These are phyloP conservation scores for Pangasius krempfi DNA, from an alignment of 2,797 vertebrate species.

Conservation along the genomic window DNA sequence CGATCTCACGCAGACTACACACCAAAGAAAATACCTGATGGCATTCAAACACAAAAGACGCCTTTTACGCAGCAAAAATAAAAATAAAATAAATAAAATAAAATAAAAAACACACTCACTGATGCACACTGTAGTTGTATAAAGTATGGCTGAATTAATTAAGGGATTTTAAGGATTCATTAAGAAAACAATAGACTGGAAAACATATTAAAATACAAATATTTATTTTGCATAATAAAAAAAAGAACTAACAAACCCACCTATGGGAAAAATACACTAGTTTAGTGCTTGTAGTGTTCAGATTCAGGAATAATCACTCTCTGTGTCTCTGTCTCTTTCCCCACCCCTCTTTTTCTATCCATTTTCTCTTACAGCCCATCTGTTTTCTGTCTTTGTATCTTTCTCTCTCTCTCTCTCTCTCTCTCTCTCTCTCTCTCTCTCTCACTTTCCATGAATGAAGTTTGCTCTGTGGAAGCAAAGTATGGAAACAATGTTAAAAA, in stretches of 20 bases:
- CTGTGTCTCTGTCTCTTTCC: neutral
- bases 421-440: neutral
- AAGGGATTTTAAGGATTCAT: neutral
- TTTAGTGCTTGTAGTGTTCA: neutral
- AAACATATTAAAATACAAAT: neutral
- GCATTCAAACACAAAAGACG: constrained; percentile 31
- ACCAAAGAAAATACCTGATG: constrained; percentile 41
- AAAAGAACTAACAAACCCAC: neutral
- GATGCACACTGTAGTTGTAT: neutral
- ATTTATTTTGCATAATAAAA: neutral
- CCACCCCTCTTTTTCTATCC: neutral
- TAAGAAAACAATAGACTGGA: neutral
- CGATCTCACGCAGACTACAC: constrained; percentile 30
- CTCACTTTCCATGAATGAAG: neutral
- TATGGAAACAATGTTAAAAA: neutral
- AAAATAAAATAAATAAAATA: neutral
- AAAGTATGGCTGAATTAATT: neutral
- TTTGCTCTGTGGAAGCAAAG: neutral
- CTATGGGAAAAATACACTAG: neutral
- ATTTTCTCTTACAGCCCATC: neutral
- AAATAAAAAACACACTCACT: constrained; percentile 5
- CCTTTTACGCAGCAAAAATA: constrained; percentile 32
- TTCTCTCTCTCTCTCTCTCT: neutral
- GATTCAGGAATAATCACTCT: neutral
- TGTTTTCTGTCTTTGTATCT: neutral